Conservation (phyloP, 2,888 invertebrate species). For the Adelognathus sp. region DNA sequence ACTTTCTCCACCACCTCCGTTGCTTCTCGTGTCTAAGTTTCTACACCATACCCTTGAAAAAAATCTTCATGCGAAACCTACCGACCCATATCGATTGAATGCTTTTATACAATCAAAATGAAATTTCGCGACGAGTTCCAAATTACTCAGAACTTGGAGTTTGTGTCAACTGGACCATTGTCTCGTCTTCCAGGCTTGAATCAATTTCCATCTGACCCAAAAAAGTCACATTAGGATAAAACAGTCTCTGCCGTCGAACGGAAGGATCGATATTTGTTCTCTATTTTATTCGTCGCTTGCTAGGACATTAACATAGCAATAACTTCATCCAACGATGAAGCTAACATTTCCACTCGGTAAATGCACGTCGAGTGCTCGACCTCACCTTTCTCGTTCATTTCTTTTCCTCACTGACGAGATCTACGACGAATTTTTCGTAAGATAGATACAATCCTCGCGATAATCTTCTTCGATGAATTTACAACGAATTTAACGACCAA, state of each 20-base stretch:
- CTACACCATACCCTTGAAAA: neutral
- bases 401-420: slow-evolving; percentile 3
- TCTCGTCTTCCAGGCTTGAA: no score
- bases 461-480: slow-evolving; percentile 55
- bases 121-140: neutral
- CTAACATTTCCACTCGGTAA: no score
- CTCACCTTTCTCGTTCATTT: neutral
- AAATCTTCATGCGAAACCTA: neutral
- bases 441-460: no score
- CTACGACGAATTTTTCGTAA: no score
- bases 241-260: slow-evolving; percentile 4
- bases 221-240: neutral
- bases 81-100: neutral
- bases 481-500: slow-evolving; percentile 43
- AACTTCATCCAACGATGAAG: no score
- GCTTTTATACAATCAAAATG: no score
- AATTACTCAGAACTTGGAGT: no score
- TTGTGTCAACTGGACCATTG: no score
- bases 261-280: neutral
- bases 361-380: no score
- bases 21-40: neutral
- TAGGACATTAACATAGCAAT: no score
- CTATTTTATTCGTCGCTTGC: no score
- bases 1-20: neutral
- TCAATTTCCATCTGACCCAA: neutral